Percentiles rank a stretch among this genome's conserved stretches.
Evolutionary conservation across 2,113 vertebrate species (phyloP).

Genomic region (Hiodon tergisus): DNA sequence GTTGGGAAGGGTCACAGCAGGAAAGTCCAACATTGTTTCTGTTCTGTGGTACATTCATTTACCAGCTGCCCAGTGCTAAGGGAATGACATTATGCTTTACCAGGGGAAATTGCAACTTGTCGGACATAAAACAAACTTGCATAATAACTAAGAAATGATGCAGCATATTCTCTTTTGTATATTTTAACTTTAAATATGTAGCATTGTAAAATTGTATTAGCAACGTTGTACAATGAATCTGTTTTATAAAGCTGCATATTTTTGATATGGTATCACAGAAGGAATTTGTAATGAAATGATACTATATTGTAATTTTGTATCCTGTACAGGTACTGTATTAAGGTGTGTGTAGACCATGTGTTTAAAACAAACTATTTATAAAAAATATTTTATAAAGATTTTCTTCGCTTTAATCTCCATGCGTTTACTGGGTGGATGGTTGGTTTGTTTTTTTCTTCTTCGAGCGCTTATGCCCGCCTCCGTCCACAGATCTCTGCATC

Average conservation of each 20-base stretch:
- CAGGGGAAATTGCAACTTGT: constrained; percentile 19
- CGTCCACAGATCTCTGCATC: not conserved
- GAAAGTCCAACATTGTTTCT: not conserved
- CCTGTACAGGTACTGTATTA: constrained; percentile 63
- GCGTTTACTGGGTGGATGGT: constrained; percentile 16
- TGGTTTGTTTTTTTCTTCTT: constrained; percentile 20
- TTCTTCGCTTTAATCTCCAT: constrained; percentile 13
- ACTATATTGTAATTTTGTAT: constrained; percentile 61
- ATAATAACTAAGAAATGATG: constrained; percentile 22
- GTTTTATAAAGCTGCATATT: constrained; percentile 84
- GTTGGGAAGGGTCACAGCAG: constrained; percentile 20
- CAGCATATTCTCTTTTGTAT: constrained; percentile 30
- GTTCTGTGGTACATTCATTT: not conserved
- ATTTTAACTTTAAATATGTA: constrained; percentile 55
- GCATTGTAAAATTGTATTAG: constrained; percentile 64
- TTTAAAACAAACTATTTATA: constrained; percentile 26
- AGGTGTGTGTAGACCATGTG: constrained; percentile 25
- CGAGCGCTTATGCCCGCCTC: not conserved
- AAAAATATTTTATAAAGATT: constrained; percentile 20
- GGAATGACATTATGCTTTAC: constrained; percentile 25
- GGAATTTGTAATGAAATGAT: constrained; percentile 67
- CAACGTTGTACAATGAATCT: constrained; percentile 68
- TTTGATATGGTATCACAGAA: constrained; percentile 74
- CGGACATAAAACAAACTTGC: constrained; percentile 1
- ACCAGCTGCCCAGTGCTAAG: constrained; percentile 18